These are phyloP conservation scores for Paedocypris sp. DNA, from an alignment of 2,113 vertebrate genomes.

Conservation along the genomic window DNA sequence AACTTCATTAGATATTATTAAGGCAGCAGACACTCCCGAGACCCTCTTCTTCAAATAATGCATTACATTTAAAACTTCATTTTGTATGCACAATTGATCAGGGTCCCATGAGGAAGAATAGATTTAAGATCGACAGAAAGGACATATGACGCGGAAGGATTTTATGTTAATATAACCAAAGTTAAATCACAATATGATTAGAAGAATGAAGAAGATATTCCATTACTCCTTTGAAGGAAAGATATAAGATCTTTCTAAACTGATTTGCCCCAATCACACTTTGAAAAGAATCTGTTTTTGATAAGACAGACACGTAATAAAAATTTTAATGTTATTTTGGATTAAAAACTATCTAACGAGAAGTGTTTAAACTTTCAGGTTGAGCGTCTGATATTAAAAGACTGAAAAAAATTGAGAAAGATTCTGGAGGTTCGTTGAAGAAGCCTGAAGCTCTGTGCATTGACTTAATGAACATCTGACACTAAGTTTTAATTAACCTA, in stretches of 20 bases:
- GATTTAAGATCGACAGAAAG: constrained; percentile 56
- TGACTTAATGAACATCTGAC: constrained; percentile 45
- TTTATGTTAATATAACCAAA: constrained; percentile 59
- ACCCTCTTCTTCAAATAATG: constrained; percentile 54
- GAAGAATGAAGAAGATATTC: constrained; percentile 44
- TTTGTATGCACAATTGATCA: constrained; percentile 60
- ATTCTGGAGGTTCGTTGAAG: constrained; percentile 49
- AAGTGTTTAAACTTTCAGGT: neutral
- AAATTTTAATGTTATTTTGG: neutral
- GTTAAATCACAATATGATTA: constrained; percentile 51
- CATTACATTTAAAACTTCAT: constrained; percentile 57
- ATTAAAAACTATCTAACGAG: neutral
- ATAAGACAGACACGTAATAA: constrained; percentile 1
- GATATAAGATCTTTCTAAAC: constrained; percentile 14
- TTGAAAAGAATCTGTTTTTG: neutral
- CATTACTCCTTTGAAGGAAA: constrained; percentile 32
- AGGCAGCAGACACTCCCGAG: constrained; percentile 47
- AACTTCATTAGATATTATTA: constrained; percentile 52
- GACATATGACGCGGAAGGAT: constrained; percentile 45
- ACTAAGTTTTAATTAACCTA: constrained; percentile 41
- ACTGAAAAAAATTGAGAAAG: no score
- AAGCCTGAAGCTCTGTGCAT: constrained; percentile 38
- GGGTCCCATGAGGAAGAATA: constrained; percentile 47
- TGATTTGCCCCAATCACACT: neutral
- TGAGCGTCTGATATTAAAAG: no score